phyloP scores from a whole-genome alignment of 2,888 invertebrate species.

The Macaria liturata region DNA sequence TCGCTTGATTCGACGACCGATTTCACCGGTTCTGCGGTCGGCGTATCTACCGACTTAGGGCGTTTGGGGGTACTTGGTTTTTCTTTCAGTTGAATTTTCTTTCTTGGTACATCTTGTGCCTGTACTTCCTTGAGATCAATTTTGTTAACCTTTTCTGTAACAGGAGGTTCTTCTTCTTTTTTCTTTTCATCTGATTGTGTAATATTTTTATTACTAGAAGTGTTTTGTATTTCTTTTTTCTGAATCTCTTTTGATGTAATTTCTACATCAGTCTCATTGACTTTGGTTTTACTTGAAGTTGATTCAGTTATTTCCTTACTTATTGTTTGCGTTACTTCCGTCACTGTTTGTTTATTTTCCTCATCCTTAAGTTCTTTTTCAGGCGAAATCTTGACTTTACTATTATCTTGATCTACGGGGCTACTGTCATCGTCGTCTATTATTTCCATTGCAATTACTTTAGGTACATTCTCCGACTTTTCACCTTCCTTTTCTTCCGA shows the following conservation, averaged over 20 bases:
- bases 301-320: constrained; percentile 8
- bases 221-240: constrained; percentile 30
- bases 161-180: constrained; percentile 25
- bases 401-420: constrained; percentile 13
- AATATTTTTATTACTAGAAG: constrained; percentile 32
- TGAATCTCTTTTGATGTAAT: constrained; percentile 17
- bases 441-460: constrained; percentile 32
- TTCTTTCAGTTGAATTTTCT: constrained; percentile 52
- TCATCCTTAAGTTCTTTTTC: constrained; percentile 29
- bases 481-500: constrained; percentile 32
- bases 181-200: constrained; percentile 27
- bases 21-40: constrained; percentile 38
- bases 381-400: constrained; percentile 1
- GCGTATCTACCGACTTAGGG: constrained; percentile 43
- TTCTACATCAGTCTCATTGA: neutral
- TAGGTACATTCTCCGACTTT: constrained; percentile 25
- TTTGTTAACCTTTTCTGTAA: constrained; percentile 44
- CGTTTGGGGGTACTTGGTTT: constrained; percentile 56
- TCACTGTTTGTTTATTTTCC: constrained; percentile 17
- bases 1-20: constrained; percentile 58
- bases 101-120: constrained; percentile 51
- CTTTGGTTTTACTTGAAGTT: neutral
- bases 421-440: constrained; percentile 18
- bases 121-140: constrained; percentile 39
- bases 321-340: constrained; percentile 9